Conservation (phyloP, 2,113 vertebrate genomes). For the Anhinga anhinga region DNA sequence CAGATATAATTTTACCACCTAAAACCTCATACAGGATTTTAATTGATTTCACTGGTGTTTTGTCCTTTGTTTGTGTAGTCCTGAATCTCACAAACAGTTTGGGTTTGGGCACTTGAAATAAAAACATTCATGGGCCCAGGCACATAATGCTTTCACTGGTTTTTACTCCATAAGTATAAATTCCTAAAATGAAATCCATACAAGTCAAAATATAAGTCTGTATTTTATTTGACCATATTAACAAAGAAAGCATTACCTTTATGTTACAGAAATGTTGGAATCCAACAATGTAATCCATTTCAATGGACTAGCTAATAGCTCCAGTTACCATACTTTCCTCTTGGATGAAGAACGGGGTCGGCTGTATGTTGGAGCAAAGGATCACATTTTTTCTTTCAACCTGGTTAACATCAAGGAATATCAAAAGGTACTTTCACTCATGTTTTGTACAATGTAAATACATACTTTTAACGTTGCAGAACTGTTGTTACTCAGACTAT, state of each 20-base stretch:
- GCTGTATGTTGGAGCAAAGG: conserved; percentile 94
- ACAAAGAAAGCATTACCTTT: conserved; percentile 26
- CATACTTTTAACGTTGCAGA: background rate
- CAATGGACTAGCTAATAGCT: conserved; percentile 90
- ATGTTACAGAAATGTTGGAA: conserved; percentile 92
- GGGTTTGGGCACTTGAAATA: background rate
- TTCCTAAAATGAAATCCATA: background rate
- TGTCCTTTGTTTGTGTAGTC: background rate
- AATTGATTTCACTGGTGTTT: background rate
- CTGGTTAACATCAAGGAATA: conserved; percentile 94
- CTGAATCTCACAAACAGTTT: background rate
- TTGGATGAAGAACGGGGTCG: conserved; percentile 94
- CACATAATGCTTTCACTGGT: background rate
- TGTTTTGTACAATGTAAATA: background rate
- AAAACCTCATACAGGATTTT: background rate
- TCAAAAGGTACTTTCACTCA: conserved; percentile 81
- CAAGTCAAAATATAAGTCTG: background rate
- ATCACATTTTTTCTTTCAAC: conserved; percentile 97
- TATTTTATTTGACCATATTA: background rate
- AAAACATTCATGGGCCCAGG: background rate
- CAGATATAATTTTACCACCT: background rate
- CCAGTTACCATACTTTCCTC: conserved; percentile 94
- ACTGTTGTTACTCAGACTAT: background rate
- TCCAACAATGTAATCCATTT: conserved; percentile 93
- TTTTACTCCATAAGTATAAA: background rate